A percentile compares a stretch with the other conserved stretches of the same genome.
Conservation (phyloP, 2,797 vertebrate genomes). For the Labroides dimidiatus region DNA sequence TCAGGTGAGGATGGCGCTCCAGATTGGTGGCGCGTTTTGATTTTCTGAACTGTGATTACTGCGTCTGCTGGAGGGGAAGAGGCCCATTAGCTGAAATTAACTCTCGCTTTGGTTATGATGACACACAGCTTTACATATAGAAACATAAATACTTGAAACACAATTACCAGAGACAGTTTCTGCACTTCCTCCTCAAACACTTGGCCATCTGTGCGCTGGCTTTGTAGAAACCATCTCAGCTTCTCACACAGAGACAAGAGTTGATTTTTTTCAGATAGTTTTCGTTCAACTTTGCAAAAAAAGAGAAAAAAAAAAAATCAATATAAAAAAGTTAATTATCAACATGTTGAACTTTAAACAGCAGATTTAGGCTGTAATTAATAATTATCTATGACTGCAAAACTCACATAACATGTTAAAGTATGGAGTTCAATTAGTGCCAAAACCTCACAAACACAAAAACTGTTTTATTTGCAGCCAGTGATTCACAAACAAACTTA, state of each 20-base stretch:
- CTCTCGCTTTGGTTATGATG: slow-evolving; percentile 57
- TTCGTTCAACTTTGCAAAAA: too few species aligned
- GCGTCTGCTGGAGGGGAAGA: slow-evolving; percentile 30
- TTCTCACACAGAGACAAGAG: neutral
- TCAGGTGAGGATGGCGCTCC: slow-evolving; percentile 6
- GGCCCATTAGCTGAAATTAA: slow-evolving; percentile 41
- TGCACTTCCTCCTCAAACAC: slow-evolving; percentile 21
- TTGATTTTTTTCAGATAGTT: neutral
- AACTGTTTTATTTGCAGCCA: too few species aligned
- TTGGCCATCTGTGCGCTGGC: neutral
- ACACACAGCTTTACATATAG: slow-evolving; percentile 31
- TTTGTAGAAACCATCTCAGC: neutral
- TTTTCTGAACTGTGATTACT: slow-evolving; percentile 3
- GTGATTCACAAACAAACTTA: too few species aligned
- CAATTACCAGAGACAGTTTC: slow-evolving; percentile 40
- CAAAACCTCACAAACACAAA: too few species aligned
- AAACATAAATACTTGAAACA: slow-evolving; percentile 48
- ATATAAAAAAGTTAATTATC: too few species aligned
- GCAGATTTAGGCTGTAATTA: too few species aligned
- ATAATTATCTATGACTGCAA: too few species aligned
- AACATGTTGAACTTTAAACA: too few species aligned
- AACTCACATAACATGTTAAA: too few species aligned
- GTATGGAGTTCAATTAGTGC: too few species aligned
- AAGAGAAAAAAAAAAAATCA: too few species aligned
- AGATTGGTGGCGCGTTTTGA: slow-evolving; percentile 7